Base-by-base conservation (phyloP, 2,888 invertebrate genomes). In the Netelia virgata region DNA sequence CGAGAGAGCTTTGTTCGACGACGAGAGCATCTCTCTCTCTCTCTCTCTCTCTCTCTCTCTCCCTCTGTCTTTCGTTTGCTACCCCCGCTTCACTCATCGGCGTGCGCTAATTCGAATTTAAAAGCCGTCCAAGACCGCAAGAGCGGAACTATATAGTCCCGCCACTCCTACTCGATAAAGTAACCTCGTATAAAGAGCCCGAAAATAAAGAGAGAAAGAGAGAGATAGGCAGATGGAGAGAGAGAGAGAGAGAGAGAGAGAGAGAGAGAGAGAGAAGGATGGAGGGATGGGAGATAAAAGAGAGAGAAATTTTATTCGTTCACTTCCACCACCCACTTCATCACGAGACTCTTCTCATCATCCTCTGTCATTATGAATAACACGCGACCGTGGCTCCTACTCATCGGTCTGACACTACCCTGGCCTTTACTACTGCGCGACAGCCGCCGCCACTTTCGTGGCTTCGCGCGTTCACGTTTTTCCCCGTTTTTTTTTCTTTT, bases 71-170 rank as follows among this genome's bases (percentile, higher is more conserved):
- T 55, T 66, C 59, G 10, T 20, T 18, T 10, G 10, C 59, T 59
- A 18, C 36, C 43, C 16, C 23, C n/a, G 16, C 36, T n/a, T 41
- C 41, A n/a, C 16, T 53, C 75, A 84, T 87, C 84, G 85, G 86
- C 86, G 86, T 76, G 86, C 80, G 86, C 88, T 90, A 90, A 90
- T 89, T 88, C 88, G 86, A 90, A 90, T 90, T 90, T 90, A 90
- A 90, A 90, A 88, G 86, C 85, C 83, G 68, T 70, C 72, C 76
- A 69, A 78, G 74, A 77, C 72, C 79, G 50, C 80, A 66, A 76
- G 20, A 41, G 53, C 61, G 18, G 41, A 28, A 11, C 16, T 63
- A 68, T 59, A 47, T 78, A 50, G 59, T 55, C 57, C 68, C 36
- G 43, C 41, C 43, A 63, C 74, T 84, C 82, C 50, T 59, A 77